Conservation (phyloP, 1,140 invertebrate species). For the Tetragonula clypearis region DNA sequence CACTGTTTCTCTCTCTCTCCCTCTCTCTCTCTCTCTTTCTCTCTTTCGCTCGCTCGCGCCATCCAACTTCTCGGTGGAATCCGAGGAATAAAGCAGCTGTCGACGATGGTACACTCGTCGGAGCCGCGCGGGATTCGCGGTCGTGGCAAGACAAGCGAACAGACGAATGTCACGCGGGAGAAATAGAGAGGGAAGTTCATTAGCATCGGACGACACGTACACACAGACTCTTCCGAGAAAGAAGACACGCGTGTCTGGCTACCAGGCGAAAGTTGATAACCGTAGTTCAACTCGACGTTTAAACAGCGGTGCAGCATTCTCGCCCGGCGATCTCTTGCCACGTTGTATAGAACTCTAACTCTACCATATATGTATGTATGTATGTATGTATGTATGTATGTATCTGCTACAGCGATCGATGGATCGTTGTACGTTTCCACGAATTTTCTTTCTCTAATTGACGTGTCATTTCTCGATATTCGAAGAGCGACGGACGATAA, state of each 20-base stretch:
- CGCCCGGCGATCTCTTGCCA: no score
- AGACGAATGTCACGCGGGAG: conserved; percentile 6
- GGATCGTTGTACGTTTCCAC: not conserved
- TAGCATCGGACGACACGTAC: conserved; percentile 54
- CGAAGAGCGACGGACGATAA: not conserved
- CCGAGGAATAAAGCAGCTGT: conserved; percentile 62
- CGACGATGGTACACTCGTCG: conserved; percentile 34
- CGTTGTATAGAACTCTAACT: no score
- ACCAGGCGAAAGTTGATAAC: conserved; percentile 24
- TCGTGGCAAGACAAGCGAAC: not conserved
- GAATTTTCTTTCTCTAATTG: not conserved
- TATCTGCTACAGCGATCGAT: no score
- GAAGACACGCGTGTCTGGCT: conserved; percentile 37
- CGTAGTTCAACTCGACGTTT: conserved; percentile 8
- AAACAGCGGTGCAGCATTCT: not conserved
- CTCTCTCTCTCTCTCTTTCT: not conserved
- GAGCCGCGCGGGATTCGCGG: conserved; percentile 13
- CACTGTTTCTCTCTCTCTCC: conserved; percentile 28
- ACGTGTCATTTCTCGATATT: not conserved
- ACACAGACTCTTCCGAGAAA: conserved; percentile 45
- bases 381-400: no score
- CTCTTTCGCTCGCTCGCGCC: not conserved
- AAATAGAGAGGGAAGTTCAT: conserved; percentile 37
- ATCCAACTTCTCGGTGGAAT: conserved; percentile 13
- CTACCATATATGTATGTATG: no score